Evolutionary conservation across 1,140 invertebrate species (phyloP).

Genomic region (Trichogramma pretiosum): DNA sequence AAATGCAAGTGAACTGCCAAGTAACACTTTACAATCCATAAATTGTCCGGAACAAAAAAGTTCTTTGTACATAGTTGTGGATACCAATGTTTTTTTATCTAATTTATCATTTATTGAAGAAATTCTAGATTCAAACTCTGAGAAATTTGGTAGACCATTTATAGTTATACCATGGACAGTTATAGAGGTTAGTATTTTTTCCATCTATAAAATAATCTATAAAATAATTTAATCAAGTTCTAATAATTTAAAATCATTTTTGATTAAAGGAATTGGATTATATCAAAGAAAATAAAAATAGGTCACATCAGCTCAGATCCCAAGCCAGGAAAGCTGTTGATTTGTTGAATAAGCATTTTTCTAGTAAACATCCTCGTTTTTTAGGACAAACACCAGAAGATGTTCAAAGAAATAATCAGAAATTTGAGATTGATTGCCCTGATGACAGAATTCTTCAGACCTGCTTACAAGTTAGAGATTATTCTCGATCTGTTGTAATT

Average conservation of each 20-base stretch:
- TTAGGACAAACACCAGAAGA: slow-evolving; percentile 36
- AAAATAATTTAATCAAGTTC: neutral
- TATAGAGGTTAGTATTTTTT: slow-evolving; percentile 30
- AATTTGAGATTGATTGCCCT: slow-evolving; percentile 31
- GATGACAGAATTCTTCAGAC: slow-evolving; percentile 42
- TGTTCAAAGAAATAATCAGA: slow-evolving; percentile 29
- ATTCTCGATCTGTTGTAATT: slow-evolving; percentile 28
- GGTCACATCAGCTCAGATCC: slow-evolving; percentile 18
- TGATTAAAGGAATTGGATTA: slow-evolving; percentile 41
- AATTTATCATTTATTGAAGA: slow-evolving; percentile 30
- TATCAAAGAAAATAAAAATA: slow-evolving; percentile 33
- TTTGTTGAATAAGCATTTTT: slow-evolving; percentile 36
- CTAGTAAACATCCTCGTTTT: slow-evolving; percentile 33
- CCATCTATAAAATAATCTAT: neutral
- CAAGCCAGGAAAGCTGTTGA: slow-evolving; percentile 34
- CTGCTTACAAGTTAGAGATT: slow-evolving; percentile 34
- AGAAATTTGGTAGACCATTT: slow-evolving; percentile 29
- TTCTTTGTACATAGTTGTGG: slow-evolving; percentile 36
- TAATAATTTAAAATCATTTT: slow-evolving; percentile 11
- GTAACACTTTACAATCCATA: neutral
- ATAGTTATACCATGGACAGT: slow-evolving; percentile 41
- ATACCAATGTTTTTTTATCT: slow-evolving; percentile 43
- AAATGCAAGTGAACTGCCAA: slow-evolving; percentile 6
- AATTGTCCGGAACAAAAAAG: slow-evolving; percentile 7
- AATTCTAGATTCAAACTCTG: slow-evolving; percentile 27